Conservation (phyloP, 1,140 invertebrate species). For the Asbolus verrucosus region DNA sequence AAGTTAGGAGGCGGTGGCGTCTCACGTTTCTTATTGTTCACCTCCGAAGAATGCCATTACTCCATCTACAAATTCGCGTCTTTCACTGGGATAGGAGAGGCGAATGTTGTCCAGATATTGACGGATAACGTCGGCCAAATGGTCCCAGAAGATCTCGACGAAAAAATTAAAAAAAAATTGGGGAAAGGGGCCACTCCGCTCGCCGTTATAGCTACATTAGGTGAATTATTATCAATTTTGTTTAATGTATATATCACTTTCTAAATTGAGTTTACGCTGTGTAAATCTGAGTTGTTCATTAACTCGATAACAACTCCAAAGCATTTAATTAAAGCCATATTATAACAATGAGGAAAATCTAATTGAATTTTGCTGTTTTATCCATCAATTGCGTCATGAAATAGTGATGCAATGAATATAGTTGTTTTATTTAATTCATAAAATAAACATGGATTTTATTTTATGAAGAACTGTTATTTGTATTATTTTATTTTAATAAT, state of each 20-base stretch:
- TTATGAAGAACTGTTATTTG: constrained; percentile 2
- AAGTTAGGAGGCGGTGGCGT: constrained; percentile 58
- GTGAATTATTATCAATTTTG: constrained; percentile 61
- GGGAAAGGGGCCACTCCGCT: constrained; percentile 68
- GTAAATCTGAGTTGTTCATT: neutral
- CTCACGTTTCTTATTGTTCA: constrained; percentile 65
- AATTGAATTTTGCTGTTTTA: constrained; percentile 4
- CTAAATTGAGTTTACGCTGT: constrained; percentile 1
- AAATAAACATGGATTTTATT: constrained; percentile 33
- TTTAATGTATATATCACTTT: constrained; percentile 33
- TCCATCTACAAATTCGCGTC: constrained; percentile 72
- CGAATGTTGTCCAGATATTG: constrained; percentile 62
- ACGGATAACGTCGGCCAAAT: constrained; percentile 70
- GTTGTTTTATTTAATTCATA: constrained; percentile 12
- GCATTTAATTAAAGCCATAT: neutral
- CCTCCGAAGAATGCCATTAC: constrained; percentile 77
- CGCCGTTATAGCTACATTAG: constrained; percentile 74
- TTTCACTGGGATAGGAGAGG: constrained; percentile 66
- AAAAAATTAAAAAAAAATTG: constrained; percentile 66
- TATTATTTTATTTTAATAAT: constrained; percentile 8
- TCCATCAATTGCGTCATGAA: neutral
- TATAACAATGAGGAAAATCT: neutral
- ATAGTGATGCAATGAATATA: neutral
- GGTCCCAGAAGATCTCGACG: constrained; percentile 68
- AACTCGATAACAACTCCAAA: neutral